A percentile compares a stretch with the other conserved stretches of the same genome.
Evolutionary conservation across 2,113 vertebrate genomes (phyloP).

Genomic region (Lepus timidus): DNA sequence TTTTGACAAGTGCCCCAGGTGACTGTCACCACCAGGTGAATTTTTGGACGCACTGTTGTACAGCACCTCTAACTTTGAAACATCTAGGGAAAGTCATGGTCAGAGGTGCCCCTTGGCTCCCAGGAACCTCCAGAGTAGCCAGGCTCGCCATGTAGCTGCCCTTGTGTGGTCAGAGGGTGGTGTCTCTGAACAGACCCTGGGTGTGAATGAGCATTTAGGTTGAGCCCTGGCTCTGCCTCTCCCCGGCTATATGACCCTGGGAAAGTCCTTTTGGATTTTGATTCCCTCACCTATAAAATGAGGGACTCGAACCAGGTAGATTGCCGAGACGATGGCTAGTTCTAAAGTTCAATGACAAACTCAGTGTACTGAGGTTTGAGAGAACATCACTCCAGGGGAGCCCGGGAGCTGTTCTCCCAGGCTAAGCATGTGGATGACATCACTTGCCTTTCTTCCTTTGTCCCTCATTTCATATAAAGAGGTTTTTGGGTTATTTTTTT

Average conservation of each 20-base stretch:
- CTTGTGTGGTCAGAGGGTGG: neutral
- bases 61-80: neutral
- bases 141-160: neutral
- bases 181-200: neutral
- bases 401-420: constrained; percentile 39
- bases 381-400: constrained; percentile 39
- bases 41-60: neutral
- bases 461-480: constrained; percentile 69
- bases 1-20: constrained; percentile 68
- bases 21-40: constrained; percentile 54
- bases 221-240: neutral
- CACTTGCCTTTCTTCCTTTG: constrained; percentile 65
- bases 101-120: neutral
- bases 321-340: neutral
- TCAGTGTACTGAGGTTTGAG: constrained; percentile 54
- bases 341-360: constrained; percentile 58
- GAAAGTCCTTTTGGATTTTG: constrained; percentile 13
- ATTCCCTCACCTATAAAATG: neutral
- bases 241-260: neutral
- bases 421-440: constrained; percentile 48
- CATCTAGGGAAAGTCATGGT: neutral
- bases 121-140: neutral
- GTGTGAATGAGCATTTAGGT: neutral
- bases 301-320: constrained; percentile 1
- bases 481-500: constrained; percentile 45